Conservation (phyloP, 2,888 invertebrate genomes). For the Cataglyphis altisquamis region DNA sequence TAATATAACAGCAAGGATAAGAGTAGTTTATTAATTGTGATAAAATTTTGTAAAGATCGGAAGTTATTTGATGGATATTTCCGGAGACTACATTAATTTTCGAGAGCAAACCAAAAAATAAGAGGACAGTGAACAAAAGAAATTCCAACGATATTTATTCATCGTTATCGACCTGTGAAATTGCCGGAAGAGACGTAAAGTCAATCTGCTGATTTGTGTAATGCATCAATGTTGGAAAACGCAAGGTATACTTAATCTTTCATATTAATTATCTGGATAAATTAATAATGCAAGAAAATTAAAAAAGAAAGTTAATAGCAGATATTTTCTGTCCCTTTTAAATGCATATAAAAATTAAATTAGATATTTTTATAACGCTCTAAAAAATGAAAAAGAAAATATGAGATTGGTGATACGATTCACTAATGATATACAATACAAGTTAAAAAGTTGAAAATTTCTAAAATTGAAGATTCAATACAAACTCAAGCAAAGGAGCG, state of each 20-base stretch:
- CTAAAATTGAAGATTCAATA: neutral
- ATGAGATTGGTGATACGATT: neutral
- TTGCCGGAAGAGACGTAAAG: slow-evolving; percentile 70
- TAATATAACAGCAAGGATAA: neutral
- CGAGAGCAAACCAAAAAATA: slow-evolving; percentile 28
- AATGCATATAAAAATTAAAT: neutral
- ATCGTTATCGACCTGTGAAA: slow-evolving; percentile 70
- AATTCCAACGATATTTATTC: slow-evolving; percentile 67
- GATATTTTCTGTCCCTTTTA: neutral
- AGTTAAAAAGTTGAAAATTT: neutral
- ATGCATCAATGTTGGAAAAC: neutral
- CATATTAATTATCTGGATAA: slow-evolving; percentile 3
- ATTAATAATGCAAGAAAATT: neutral
- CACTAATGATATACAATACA: neutral
- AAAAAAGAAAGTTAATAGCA: neutral
- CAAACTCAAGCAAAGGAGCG: neutral
- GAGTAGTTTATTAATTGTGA: slow-evolving; percentile 30
- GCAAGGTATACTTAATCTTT: neutral
- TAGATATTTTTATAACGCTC: neutral
- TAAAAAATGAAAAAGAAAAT: neutral
- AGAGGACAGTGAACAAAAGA: slow-evolving; percentile 57
- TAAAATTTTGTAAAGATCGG: slow-evolving; percentile 8
- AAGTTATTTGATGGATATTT: slow-evolving; percentile 44
- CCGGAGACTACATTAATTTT: slow-evolving; percentile 48
- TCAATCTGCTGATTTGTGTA: slow-evolving; percentile 34